phyloP scores from a whole-genome alignment of 2,797 vertebrate species.

The Gadopsis bispinosus region DNA sequence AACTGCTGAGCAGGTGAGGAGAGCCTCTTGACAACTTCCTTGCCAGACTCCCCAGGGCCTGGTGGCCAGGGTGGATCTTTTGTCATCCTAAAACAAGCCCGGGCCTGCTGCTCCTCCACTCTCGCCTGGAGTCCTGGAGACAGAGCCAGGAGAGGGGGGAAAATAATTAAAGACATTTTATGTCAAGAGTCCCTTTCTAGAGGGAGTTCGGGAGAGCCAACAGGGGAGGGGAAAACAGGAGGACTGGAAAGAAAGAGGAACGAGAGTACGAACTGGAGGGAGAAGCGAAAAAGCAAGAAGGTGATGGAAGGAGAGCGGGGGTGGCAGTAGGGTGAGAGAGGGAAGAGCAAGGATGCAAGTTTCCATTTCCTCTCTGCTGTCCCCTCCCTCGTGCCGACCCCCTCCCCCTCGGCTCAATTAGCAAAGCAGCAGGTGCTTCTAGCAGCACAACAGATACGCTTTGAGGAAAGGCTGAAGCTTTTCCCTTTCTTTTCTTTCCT shows the following conservation, averaged over 20 bases:
- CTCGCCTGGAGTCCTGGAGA: slow-evolving; percentile 81
- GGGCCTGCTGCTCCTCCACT: slow-evolving; percentile 79
- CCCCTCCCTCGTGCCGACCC: slow-evolving; percentile 77
- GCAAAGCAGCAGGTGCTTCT: slow-evolving; percentile 94
- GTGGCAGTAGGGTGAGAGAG: slow-evolving; percentile 53
- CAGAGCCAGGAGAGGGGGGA: slow-evolving; percentile 80
- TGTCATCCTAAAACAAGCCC: slow-evolving; percentile 84
- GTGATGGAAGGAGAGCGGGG: slow-evolving; percentile 52
- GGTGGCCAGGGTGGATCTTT: slow-evolving; percentile 78
- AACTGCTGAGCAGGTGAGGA: slow-evolving; percentile 80
- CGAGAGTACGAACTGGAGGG: slow-evolving; percentile 58
- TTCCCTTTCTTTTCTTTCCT: slow-evolving; percentile 75
- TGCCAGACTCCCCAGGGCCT: slow-evolving; percentile 75
- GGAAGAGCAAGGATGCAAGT: slow-evolving; percentile 79
- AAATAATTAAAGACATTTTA: slow-evolving; percentile 93
- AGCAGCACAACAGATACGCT: slow-evolving; percentile 89
- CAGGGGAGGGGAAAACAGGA: slow-evolving; percentile 55
- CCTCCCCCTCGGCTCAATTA: slow-evolving; percentile 92
- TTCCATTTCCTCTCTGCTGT: slow-evolving; percentile 71
- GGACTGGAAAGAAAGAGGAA: slow-evolving; percentile 50
- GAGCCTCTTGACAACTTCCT: slow-evolving; percentile 82
- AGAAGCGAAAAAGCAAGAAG: slow-evolving; percentile 55
- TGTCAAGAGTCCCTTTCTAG: slow-evolving; percentile 89
- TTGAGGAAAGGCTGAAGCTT: slow-evolving; percentile 85
- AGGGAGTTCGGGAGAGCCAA: slow-evolving; percentile 75